Base-by-base conservation (phyloP, 2,113 vertebrate genomes). In the Plestiodon gilberti region DNA sequence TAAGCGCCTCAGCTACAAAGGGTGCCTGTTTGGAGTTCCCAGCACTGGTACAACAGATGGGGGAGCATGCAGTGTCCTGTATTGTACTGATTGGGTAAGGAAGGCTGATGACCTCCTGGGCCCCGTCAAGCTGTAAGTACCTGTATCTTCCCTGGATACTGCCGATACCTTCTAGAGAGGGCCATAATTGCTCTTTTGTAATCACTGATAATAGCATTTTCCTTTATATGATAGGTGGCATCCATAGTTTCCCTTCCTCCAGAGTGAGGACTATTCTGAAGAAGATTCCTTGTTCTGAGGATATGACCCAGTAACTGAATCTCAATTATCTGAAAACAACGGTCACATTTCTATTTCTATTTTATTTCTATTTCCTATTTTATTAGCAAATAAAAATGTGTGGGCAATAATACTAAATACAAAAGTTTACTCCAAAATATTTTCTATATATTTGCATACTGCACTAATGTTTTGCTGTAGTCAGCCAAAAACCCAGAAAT, bases 341-440 rank as follows among this genome's bases (percentile, higher is more conserved):
- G 90, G 83, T 69, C 85, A 71, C 91, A 92, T 88, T 91, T 91
- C 87, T 91, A 93, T n/a, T n/a, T n/a, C n/a, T n/a, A n/a, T n/a
- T n/a, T n/a, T n/a, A n/a, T n/a, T n/a, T n/a, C n/a, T n/a, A n/a
- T n/a, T n/a, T n/a, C n/a, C n/a, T n/a, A n/a, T 89, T 91, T 81
- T 76, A 83, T 88, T 87, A 91, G 91, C 82, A 93, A 95, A 90
- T 86, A 88, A 92, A 95, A 94, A 93, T 89, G 90, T 89, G 85
- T 91, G 90, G 90, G 90, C 93, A 89, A 91, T 91, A 93, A 93
- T 75, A 91, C 6, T 52, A 93, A 94, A 94, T 91, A 94, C 91
- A 92, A 90, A 94, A 92, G 89, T 28, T 78, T 75, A 90, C 86
- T 43, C 70, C 52, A 88, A 88, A 84, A 80, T 59, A 14, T 90